phyloP scores from a whole-genome alignment of 2,797 vertebrate genomes.

The Delichon dasypus region DNA sequence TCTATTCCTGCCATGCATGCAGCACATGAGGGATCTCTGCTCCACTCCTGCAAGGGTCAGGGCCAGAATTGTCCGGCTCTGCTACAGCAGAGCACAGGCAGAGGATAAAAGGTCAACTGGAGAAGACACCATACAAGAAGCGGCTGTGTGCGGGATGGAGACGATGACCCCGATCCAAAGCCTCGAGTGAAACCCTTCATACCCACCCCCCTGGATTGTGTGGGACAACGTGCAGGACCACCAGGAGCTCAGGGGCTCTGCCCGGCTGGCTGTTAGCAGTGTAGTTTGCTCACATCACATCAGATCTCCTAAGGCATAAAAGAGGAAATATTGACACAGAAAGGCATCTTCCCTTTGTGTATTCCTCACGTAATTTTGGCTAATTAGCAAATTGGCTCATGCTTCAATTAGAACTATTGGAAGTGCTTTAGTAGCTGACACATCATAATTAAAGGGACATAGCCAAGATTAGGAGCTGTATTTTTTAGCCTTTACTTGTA shows the following conservation, averaged over 20 bases:
- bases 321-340: conserved; percentile 25
- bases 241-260: neutral
- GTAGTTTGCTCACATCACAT: neutral
- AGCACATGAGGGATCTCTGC: rapidly evolving
- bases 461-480: neutral
- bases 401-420: conserved; percentile 57
- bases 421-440: conserved; percentile 49
- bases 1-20: neutral
- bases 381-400: conserved; percentile 59
- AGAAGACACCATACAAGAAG: neutral
- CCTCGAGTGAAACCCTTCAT: neutral
- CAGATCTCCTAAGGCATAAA: neutral
- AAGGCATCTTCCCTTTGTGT: conserved; percentile 32
- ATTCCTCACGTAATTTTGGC: conserved; percentile 25
- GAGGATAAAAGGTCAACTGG: neutral
- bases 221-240: neutral
- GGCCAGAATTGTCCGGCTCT: neutral
- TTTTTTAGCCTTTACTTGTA: neutral
- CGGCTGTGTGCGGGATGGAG: rapidly evolving
- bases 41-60: neutral
- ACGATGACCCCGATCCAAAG: neutral
- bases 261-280: neutral
- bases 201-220: rapidly evolving
- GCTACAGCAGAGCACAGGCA: neutral
- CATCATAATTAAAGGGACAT: conserved; percentile 41